Conservation (phyloP, 1,140 invertebrate genomes). For the Lithobius niger region DNA sequence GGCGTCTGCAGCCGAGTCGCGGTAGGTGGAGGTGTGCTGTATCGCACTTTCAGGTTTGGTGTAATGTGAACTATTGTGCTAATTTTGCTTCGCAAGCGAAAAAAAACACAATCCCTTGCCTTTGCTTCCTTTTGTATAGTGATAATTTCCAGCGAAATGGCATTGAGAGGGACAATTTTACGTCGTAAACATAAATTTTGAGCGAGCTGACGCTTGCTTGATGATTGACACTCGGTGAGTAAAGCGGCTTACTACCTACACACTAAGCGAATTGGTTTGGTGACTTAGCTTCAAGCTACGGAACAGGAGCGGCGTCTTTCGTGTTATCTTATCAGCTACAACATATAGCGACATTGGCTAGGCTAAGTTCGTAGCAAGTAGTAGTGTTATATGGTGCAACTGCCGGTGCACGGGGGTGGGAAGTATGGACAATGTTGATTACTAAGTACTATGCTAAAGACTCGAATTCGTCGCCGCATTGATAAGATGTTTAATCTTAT, state of each 20-base stretch:
- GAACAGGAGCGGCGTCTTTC: not conserved
- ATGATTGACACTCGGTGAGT: no score
- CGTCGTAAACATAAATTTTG: no score
- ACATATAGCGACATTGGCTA: no score
- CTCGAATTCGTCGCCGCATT: not conserved
- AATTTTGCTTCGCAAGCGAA: not conserved
- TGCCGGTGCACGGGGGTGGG: not conserved
- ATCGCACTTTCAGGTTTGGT: not conserved
- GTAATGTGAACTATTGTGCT: not conserved
- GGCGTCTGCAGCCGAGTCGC: not conserved
- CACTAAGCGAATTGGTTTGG: no score
- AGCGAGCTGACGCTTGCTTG: no score
- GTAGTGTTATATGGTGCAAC: not conserved
- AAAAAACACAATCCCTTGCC: not conserved
- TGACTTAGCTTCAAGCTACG: no score
- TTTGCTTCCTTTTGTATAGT: not conserved
- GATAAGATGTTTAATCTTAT: slow-evolving; percentile 30
- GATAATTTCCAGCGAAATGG: no score
- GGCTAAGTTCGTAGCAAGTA: not conserved
- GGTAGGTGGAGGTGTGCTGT: not conserved
- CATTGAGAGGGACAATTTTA: not conserved
- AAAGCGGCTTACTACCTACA: no score
- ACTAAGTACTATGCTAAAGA: not conserved
- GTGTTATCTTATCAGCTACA: not conserved
- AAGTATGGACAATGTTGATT: not conserved